phyloP scores from a whole-genome alignment of 2,113 vertebrate genomes.

The Oreochromis spilurus region DNA sequence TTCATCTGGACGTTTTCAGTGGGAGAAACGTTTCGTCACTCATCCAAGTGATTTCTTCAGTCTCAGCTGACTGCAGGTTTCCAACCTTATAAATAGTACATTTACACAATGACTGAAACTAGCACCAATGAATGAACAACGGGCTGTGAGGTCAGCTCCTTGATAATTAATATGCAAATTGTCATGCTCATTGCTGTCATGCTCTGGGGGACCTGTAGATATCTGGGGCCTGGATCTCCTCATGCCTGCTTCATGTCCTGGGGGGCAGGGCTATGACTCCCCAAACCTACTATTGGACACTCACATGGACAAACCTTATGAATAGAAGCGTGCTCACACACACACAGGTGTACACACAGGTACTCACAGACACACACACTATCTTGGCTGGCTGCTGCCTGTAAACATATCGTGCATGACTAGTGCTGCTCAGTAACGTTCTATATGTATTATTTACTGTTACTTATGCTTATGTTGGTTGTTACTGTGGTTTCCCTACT shows the following conservation, averaged over 20 bases:
- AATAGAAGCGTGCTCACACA: neutral
- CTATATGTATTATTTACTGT: neutral
- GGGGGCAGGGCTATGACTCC: neutral
- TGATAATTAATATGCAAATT: neutral
- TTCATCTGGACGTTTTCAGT: neutral
- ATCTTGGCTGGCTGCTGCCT: neutral
- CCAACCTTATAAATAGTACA: neutral
- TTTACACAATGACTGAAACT: accelerated
- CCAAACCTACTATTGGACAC: neutral
- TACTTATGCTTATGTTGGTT: neutral
- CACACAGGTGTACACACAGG: neutral
- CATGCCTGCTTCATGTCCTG: neutral
- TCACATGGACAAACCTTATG: neutral
- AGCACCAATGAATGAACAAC: neutral
- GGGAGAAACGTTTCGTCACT: neutral
- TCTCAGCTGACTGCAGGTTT: neutral
- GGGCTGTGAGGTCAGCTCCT: neutral
- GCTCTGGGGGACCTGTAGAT: neutral
- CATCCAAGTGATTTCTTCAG: neutral
- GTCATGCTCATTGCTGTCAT: neutral
- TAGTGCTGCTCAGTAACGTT: neutral
- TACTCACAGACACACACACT: neutral
- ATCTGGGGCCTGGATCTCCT: neutral
- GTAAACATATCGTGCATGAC: neutral
- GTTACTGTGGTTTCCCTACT: neutral